Percentiles rank a stretch among this genome's conserved stretches.
Conservation (phyloP, 2,797 vertebrate genomes). For the Hypotaenidia philippensis region DNA sequence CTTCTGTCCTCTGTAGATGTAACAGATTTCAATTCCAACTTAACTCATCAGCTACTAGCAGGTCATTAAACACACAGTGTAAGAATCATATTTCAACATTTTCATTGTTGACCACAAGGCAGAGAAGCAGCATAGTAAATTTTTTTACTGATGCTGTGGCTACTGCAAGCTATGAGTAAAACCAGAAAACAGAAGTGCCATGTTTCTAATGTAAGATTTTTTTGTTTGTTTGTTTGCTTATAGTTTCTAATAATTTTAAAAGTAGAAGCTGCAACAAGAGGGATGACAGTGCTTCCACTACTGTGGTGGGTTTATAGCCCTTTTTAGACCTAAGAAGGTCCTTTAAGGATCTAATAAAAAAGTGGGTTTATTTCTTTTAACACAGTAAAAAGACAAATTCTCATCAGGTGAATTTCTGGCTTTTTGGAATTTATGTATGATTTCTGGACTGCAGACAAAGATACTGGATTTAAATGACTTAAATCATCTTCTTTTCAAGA, state of each 20-base stretch:
- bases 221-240: not conserved
- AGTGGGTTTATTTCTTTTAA: not conserved
- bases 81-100: not conserved
- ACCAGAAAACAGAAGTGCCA: not conserved
- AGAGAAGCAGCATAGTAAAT: not conserved
- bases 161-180: not conserved
- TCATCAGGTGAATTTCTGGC: rapidly evolving
- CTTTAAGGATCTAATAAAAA: not conserved
- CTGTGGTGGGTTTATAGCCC: not conserved
- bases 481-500: not conserved
- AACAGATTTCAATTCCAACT: not conserved
- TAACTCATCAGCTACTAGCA: not conserved
- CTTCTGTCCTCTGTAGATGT: not conserved
- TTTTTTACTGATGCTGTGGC: not conserved
- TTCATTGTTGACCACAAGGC: not conserved
- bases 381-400: not conserved
- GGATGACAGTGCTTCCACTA: not conserved
- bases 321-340: not conserved
- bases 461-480: not conserved
- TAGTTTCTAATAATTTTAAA: not conserved
- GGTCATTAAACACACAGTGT: not conserved
- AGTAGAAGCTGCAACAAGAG: not conserved
- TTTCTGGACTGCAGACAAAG: not conserved
- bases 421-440: not conserved
- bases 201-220: not conserved